Base-by-base conservation (phyloP, 1,140 invertebrate species). In the Drosophila tani region DNA sequence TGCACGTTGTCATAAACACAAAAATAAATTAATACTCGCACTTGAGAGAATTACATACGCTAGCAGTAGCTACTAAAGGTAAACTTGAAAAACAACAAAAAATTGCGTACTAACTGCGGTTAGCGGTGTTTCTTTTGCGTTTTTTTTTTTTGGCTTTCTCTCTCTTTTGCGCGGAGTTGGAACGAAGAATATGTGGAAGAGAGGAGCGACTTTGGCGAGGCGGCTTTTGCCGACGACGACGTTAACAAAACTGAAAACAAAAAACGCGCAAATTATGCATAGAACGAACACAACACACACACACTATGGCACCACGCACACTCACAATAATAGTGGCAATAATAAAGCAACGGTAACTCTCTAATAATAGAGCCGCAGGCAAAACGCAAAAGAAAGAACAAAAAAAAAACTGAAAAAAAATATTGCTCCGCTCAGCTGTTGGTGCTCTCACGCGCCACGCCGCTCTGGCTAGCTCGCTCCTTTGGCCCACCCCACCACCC, bases 191-290 rank as follows among this genome's bases (percentile, higher is more conserved):
- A 14, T 19, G 50, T 29, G 15, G 49, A 32, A 21, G 69, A 74
- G 60, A 75, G 71, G 45, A 71, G 70, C 70, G 19, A 71, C 67
- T 73, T 67, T 86, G 78, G 82, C 82, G 82, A 82, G 83, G 77
- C 83, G 77, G 84, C 81, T 55, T 56, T 40, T 56, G 55, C 59
- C 83, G 64, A 70, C 85, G 77, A 87, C 84, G 77, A 79, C 81
- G 84, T 81, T 84, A 88, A 88, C 85, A 90, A 84, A 88, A 88
- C 84, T 88, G 81, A 88, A 88, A 88, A 88, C 77, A 84, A 88
- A 88, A 85, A 87, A 81, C 81, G 65, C 77, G 85, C 85, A 84
- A 88, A 88, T 90, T 88, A 88, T 88, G 85, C 84, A 88, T 79
- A 90, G 85, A 83, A 88, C 85, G 88, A 65, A 75, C 6, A 15